Evolutionary conservation across 2,888 invertebrate species (phyloP), one percentile per base, ranked within the genome.

Genomic region (Folsomia manolachei): DNA sequence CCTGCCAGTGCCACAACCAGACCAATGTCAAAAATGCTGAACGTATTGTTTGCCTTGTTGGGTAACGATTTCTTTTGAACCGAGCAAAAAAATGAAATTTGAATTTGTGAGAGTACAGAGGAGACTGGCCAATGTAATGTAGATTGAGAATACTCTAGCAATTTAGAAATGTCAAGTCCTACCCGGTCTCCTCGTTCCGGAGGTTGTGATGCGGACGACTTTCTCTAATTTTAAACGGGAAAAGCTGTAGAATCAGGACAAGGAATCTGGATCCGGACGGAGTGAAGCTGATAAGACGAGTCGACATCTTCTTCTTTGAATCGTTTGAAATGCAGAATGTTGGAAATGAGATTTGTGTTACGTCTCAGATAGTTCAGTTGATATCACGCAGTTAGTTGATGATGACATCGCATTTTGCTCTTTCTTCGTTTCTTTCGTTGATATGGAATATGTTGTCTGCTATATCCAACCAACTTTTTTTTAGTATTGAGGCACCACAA

Each of bases 271-370:
- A 14, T 7, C 56, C 56, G 18, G 56, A 56, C 11, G 7, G 56
- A 56, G n/a, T 7, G 4, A 19, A 56, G 56, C 56, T 56, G 56
- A 56, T 56, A 56, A 56, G 56, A 56, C 4, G 39, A 39, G 14
- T 9, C 39, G 14, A 14, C 39, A 39, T 39, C 39, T 39, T 39
- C 39, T 39, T 56, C 56, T 21, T 56, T 56, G 56, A 56, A 56
- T 9, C 56, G 56, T 56, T 56, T 56, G 56, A 56, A 56, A 56
- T 56, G 21, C 56, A 56, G 56, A 56, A 56, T 56, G 18, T 56
- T 56, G 56, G 21, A 56, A 56, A 56, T 56, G 56, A 56, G 21
- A 56, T 56, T 56, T 56, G 18, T 7, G 19, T 56, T 21, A 4
- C 21, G 19, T 56, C 56, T 56, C 18, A 56, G 56, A 56, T 56